A percentile compares a stretch with the other conserved stretches of the same genome.
phyloP scores from a whole-genome alignment of 2,113 vertebrate species.

The Oriolus oriolus region DNA sequence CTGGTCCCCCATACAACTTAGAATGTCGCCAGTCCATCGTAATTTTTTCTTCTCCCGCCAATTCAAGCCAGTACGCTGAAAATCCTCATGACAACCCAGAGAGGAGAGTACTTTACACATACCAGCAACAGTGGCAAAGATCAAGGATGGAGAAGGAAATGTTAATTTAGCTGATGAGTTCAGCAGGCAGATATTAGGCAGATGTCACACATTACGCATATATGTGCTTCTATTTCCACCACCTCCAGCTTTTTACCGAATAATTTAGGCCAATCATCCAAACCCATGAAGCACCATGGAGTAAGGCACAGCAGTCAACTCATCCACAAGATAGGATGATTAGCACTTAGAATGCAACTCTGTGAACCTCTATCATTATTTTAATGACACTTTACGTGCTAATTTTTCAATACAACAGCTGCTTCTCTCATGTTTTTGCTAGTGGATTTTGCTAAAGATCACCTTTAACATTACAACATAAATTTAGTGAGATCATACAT shows the following conservation, averaged over 20 bases:
- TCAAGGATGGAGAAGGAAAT: background rate
- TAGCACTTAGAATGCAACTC: background rate
- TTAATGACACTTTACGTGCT: conserved; percentile 19
- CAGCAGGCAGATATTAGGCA: conserved; percentile 29
- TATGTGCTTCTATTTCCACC: background rate
- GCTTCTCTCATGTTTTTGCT: conserved; percentile 33
- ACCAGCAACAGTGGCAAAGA: background rate
- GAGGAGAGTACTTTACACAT: background rate
- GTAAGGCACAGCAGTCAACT: conserved; percentile 21
- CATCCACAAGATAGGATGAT: background rate
- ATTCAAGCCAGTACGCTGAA: background rate
- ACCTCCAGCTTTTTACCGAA: background rate
- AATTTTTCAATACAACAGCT: conserved; percentile 45
- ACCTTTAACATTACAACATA: conserved; percentile 13
- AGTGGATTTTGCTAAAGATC: conserved; percentile 32
- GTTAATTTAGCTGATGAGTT: conserved; percentile 41
- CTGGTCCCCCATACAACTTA: background rate
- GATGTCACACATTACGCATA: background rate
- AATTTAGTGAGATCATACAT: conserved; percentile 31
- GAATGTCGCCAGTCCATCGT: background rate
- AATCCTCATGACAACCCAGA: background rate
- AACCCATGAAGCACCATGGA: background rate
- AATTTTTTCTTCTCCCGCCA: background rate
- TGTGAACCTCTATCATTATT: conserved; percentile 1
- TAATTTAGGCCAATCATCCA: background rate